Base-by-base conservation (phyloP, 2,888 invertebrate species). In the Himalopsyche anomala region DNA sequence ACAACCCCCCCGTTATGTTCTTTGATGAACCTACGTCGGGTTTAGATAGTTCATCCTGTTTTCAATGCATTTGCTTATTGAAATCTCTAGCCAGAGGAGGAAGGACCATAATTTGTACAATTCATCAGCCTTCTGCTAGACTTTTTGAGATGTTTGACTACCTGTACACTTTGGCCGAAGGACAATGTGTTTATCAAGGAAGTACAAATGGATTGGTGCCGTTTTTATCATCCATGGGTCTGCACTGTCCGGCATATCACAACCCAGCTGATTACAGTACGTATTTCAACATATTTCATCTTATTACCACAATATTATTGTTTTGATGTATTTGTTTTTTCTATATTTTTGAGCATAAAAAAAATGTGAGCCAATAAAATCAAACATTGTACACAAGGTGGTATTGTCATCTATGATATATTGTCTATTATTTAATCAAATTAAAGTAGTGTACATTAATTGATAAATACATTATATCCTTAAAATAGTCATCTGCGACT, bases 11-110 rank as follows among this genome's bases (percentile, higher is more conserved):
- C 0, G 96, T 99, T 88, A 98, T 99, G 98, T 99, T 99, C 93
- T 98, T 99, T 91, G 99, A 99, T 91, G 99, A 99, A 91, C 99
- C 99, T 0, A 99, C 99, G 88, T 98, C 98, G 89, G 99, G 99
- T 5, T 92, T 99, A 90, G 99, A 99, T 93, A 98, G 98, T 89
- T 97, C 98, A 0, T 98, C 98, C 0, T 98, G 98, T 91, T 98
- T 97, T 92, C 98, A 98, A 92, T 98, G 98, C 90, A 97, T 99
- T 89, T 96, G 96, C 9, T 92, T 99, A 88, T 92, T 99, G 90
- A 98, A 98, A 93, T 96, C 96, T 81, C 91, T 99, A 89, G 98
- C 99, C 0, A 94, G 96, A 45, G 98, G 98, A 6, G 99, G 99
- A 12, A 94, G 98, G 88, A 98, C 98, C 0, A 98, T 99, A 89